These are phyloP conservation scores for Zapus hudsonius DNA, from an alignment of 2,113 vertebrate species.

Conservation along the genomic window DNA sequence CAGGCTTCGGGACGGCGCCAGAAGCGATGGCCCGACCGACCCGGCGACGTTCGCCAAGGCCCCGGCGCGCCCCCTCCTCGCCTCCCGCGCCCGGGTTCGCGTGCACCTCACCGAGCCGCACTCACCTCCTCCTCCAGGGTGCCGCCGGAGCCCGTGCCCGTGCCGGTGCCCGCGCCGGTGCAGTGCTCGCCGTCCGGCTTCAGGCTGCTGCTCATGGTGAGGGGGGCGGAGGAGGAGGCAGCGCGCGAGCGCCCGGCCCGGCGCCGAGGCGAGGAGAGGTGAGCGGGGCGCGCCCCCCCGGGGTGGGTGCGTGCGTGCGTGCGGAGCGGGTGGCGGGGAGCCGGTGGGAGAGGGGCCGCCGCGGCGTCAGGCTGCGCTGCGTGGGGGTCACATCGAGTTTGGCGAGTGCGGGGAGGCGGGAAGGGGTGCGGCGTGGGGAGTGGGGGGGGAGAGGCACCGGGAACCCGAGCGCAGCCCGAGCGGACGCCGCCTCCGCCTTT, in stretches of 20 bases:
- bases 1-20: constrained; percentile 43
- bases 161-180: constrained; percentile 71
- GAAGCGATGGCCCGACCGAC: neutral
- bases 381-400: constrained; percentile 65
- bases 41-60: neutral
- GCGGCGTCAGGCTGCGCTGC: neutral
- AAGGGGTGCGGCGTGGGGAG: neutral
- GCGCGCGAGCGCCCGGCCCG: constrained; percentile 45
- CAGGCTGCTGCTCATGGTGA: constrained; percentile 86
- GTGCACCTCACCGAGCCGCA: constrained; percentile 23
- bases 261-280: constrained; percentile 15
- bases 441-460: neutral
- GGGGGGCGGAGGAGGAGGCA: constrained; percentile 16
- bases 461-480: constrained; percentile 45
- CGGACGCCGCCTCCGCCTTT: constrained; percentile 59
- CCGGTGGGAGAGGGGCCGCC: constrained; percentile 27
- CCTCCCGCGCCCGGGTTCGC: neutral
- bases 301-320: constrained; percentile 51
- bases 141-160: constrained; percentile 75
- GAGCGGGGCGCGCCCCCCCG: neutral
- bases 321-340: constrained; percentile 15
- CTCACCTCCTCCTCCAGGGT: constrained; percentile 84
- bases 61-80: neutral
- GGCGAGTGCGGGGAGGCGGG: constrained; percentile 31
- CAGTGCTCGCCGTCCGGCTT: constrained; percentile 85